Percentiles rank a stretch among this genome's conserved stretches.
These are phyloP conservation scores for Carcinoscorpius rotundicauda DNA, from an alignment of 1,140 invertebrate species.

Conservation along the genomic window DNA sequence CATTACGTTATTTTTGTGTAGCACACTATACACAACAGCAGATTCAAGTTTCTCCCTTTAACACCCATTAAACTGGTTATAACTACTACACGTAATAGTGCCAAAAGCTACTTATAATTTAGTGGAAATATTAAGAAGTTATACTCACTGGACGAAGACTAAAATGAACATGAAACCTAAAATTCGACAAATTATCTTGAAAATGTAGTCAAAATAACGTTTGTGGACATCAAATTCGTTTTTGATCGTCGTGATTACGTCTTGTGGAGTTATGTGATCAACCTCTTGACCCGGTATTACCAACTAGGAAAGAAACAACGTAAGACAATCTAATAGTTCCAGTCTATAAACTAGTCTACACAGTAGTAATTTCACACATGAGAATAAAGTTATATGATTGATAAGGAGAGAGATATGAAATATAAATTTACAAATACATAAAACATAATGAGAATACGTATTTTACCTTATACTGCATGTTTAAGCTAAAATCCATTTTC, in stretches of 20 bases:
- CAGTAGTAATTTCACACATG: too few species aligned
- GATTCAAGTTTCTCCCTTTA: too few species aligned
- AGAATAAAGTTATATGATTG: too few species aligned
- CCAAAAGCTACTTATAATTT: too few species aligned
- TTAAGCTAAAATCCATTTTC: conserved; percentile 26
- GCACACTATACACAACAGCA: too few species aligned
- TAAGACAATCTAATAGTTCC: too few species aligned
- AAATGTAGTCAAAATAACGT: conserved; percentile 2
- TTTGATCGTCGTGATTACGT: conserved; percentile 1
- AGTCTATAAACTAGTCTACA: too few species aligned
- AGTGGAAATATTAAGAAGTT: not conserved
- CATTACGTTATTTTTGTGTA: too few species aligned
- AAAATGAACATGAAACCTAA: conserved; percentile 8
- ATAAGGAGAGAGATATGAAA: too few species aligned
- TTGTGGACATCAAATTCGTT: conserved; percentile 10
- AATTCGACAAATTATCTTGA: conserved; percentile 8
- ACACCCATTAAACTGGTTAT: too few species aligned
- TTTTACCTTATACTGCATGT: conserved; percentile 28
- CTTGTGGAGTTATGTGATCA: conserved; percentile 10
- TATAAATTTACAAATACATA: too few species aligned
- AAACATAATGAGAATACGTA: not conserved
- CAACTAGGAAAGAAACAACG: conserved; percentile 1
- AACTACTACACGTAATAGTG: too few species aligned
- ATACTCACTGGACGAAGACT: conserved; percentile 11
- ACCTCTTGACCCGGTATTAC: conserved; percentile 5